phyloP scores from a whole-genome alignment of 1,140 invertebrate species.

The Pseudomyrmex dendroicus region DNA sequence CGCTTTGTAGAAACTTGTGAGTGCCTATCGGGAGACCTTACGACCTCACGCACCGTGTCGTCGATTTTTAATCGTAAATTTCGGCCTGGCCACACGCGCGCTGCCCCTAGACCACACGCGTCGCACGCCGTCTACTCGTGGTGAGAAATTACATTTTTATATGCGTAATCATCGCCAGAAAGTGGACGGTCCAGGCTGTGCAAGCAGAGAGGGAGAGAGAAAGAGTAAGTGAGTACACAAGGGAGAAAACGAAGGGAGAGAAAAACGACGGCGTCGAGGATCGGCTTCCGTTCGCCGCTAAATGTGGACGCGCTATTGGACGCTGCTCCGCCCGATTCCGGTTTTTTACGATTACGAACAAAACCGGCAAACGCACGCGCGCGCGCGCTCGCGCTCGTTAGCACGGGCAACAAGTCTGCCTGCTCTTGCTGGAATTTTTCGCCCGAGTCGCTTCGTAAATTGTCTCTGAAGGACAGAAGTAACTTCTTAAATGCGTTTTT shows the following conservation, averaged over 20 bases:
- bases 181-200: conserved; percentile 9
- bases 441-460: neutral
- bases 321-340: conserved; percentile 31
- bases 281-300: conserved; percentile 55
- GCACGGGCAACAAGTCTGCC: conserved; percentile 53
- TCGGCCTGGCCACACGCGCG: conserved; percentile 64
- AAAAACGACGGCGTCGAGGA: conserved; percentile 4
- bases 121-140: conserved; percentile 43
- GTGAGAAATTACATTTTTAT: conserved; percentile 80
- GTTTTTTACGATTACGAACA: conserved; percentile 71
- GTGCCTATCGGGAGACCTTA: conserved; percentile 53
- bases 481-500: neutral
- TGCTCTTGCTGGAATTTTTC: conserved; percentile 11
- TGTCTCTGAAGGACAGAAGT: neutral
- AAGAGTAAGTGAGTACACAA: neutral
- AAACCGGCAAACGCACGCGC: conserved; percentile 56
- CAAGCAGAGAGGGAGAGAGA: neutral
- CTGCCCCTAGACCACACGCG: conserved; percentile 67
- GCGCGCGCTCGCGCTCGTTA: conserved; percentile 65
- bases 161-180: conserved; percentile 72
- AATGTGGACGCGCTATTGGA: conserved; percentile 42
- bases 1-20: conserved; percentile 63
- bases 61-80: conserved; percentile 77
- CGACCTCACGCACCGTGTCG: conserved; percentile 64
- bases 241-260: conserved; percentile 18